phyloP scores from a whole-genome alignment of 1,140 invertebrate genomes.

The Notospermus geniculatus region DNA sequence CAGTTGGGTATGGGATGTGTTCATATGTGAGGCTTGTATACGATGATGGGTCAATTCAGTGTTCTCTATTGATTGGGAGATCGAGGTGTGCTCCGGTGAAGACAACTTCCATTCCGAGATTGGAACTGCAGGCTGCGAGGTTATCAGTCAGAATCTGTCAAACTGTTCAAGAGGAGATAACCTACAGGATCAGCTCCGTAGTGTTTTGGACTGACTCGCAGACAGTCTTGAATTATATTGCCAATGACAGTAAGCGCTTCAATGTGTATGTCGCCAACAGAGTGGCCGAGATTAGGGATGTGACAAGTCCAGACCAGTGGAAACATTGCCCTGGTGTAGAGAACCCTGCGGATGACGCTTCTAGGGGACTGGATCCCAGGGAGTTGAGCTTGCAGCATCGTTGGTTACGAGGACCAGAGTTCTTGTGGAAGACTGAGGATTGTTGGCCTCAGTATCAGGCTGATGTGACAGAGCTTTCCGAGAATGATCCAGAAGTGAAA shows the following conservation, averaged over 20 bases:
- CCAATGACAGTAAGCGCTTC: slow-evolving; percentile 7
- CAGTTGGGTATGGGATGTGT: slow-evolving; percentile 14
- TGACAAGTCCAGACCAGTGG: background rate
- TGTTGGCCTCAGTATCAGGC: background rate
- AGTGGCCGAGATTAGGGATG: slow-evolving; percentile 6
- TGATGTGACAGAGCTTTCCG: background rate
- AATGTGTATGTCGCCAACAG: slow-evolving; percentile 9
- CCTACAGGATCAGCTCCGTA: background rate
- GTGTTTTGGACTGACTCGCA: slow-evolving; percentile 15
- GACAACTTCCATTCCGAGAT: slow-evolving; percentile 9
- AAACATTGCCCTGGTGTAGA: background rate
- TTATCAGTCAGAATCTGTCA: background rate
- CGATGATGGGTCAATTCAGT: slow-evolving; percentile 1
- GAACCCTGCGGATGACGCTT: slow-evolving; percentile 1
- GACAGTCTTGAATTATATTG: slow-evolving; percentile 14
- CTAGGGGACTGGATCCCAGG: slow-evolving; percentile 9
- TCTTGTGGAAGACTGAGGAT: too few species aligned
- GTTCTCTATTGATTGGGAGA: slow-evolving; percentile 4
- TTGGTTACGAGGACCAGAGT: background rate
- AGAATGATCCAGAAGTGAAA: background rate
- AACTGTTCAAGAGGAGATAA: slow-evolving; percentile 3
- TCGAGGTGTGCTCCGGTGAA: slow-evolving; percentile 14
- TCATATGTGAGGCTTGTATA: slow-evolving; percentile 5
- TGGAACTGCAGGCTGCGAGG: slow-evolving; percentile 16
- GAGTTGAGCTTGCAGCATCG: too few species aligned